A percentile compares a stretch with the other conserved stretches of the same genome.
Evolutionary conservation across 1,140 invertebrate genomes (phyloP).

Genomic region (Phortica variegata): DNA sequence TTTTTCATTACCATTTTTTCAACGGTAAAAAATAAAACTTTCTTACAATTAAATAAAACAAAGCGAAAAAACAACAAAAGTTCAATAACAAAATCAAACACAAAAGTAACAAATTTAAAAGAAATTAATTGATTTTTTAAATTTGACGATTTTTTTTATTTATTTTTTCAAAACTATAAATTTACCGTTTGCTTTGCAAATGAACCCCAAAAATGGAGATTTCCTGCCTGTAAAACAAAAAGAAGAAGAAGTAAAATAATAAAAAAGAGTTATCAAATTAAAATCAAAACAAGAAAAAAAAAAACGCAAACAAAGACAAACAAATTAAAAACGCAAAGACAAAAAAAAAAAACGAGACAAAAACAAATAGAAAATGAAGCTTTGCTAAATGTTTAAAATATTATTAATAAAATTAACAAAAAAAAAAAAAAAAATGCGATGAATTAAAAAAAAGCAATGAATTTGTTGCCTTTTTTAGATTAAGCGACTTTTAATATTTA

Average conservation of each 20-base stretch:
- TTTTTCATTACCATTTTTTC: too few relatives aligned
- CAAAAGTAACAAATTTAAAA: constrained; percentile 14
- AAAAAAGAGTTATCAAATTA: constrained; percentile 24
- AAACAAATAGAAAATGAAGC: constrained; percentile 22
- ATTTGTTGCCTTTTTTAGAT: too few relatives aligned
- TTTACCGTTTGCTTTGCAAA: constrained; percentile 57
- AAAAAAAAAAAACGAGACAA: not conserved
- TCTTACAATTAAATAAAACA: constrained; percentile 6
- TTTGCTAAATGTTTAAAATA: too few relatives aligned
- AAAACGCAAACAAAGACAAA: constrained; percentile 9
- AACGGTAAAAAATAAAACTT: constrained; percentile 3
- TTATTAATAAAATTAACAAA: not conserved
- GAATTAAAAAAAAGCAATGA: too few relatives aligned
- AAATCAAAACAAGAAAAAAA: constrained; percentile 9
- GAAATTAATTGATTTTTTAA: constrained; percentile 15
- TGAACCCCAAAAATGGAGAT: constrained; percentile 57
- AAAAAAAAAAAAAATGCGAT: not conserved
- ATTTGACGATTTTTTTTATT: too few relatives aligned
- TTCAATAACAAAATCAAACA: constrained; percentile 16
- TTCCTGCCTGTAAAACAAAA: constrained; percentile 54
- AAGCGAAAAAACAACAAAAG: constrained; percentile 10
- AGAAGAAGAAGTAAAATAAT: constrained; percentile 31
- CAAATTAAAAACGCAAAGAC: not conserved
- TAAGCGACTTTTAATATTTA: too few relatives aligned
- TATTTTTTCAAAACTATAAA: constrained; percentile 21